Evolutionary conservation across 2,888 invertebrate genomes (phyloP).

Genomic region (Copidosoma aretas): DNA sequence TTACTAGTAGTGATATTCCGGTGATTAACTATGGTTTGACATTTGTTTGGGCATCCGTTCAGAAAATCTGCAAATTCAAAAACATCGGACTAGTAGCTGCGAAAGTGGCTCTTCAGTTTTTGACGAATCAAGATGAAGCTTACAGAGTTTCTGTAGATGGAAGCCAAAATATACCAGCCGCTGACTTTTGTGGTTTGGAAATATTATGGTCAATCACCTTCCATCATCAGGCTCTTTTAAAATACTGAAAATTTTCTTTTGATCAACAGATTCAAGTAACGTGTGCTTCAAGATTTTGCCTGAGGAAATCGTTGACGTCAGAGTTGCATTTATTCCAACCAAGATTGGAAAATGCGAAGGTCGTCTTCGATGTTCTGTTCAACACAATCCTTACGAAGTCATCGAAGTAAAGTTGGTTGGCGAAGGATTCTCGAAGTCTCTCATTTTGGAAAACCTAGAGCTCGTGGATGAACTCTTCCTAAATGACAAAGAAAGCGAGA

Average conservation of each 20-base stretch:
- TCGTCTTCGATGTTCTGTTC: conserved; percentile 5
- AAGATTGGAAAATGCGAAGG: conserved; percentile 2
- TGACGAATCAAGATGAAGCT: conserved; percentile 47
- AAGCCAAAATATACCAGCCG: neutral
- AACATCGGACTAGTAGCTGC: conserved; percentile 60
- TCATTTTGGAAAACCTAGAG: conserved; percentile 61
- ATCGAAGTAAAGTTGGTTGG: conserved; percentile 62
- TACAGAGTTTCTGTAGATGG: conserved; percentile 27
- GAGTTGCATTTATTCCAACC: conserved; percentile 9
- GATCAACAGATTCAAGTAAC: neutral
- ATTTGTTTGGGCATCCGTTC: conserved; percentile 48
- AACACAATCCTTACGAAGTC: conserved; percentile 66
- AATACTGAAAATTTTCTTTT: neutral
- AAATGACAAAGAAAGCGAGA: neutral
- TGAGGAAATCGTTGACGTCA: conserved; percentile 2
- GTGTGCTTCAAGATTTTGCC: conserved; percentile 1
- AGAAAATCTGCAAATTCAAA: conserved; percentile 53
- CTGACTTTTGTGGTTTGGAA: neutral
- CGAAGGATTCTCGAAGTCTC: conserved; percentile 63
- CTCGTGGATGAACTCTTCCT: conserved; percentile 12
- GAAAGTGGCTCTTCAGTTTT: conserved; percentile 59
- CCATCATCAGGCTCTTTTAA: neutral
- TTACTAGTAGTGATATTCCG: conserved; percentile 43
- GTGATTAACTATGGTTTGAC: conserved; percentile 58
- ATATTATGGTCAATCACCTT: neutral